These are phyloP conservation scores for Xestia rhomboidea DNA, from an alignment of 2,888 invertebrate species.

Conservation along the genomic window DNA sequence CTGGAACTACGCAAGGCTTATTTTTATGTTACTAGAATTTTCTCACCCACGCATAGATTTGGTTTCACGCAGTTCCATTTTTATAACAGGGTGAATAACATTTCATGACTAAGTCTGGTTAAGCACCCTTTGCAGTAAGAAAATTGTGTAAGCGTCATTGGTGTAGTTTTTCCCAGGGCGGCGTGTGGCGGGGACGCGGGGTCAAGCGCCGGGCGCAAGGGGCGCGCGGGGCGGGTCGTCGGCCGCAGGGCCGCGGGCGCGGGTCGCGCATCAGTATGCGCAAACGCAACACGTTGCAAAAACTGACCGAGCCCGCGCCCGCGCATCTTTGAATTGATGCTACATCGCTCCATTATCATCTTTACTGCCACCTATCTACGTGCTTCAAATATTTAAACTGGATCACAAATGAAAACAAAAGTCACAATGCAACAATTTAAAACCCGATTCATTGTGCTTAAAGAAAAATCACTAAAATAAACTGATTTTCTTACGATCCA, in stretches of 20 bases:
- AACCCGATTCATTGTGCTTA: conserved; percentile 26
- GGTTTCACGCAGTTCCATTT: background rate
- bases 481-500: conserved; percentile 12
- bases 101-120: background rate
- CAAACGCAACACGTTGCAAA: conserved; percentile 80
- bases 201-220: conserved; percentile 81
- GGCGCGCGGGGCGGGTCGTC: conserved; percentile 78
- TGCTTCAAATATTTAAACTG: conserved; percentile 61
- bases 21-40: background rate
- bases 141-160: conserved; percentile 35
- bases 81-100: background rate
- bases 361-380: conserved; percentile 64
- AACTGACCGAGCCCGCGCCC: conserved; percentile 73
- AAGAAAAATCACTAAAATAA: conserved; percentile 22
- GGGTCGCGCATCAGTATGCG: conserved; percentile 84
- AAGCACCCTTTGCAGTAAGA: conserved; percentile 10
- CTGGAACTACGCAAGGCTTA: background rate
- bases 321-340: conserved; percentile 75
- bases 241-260: conserved; percentile 70
- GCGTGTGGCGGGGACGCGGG: conserved; percentile 79
- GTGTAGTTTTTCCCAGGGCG: conserved; percentile 66
- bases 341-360: conserved; percentile 72
- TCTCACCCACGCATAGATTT: background rate
- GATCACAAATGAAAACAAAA: conserved; percentile 54
- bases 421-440: conserved; percentile 42